phyloP scores from a whole-genome alignment of 2,888 invertebrate genomes.

The Brachypterus glaber region DNA sequence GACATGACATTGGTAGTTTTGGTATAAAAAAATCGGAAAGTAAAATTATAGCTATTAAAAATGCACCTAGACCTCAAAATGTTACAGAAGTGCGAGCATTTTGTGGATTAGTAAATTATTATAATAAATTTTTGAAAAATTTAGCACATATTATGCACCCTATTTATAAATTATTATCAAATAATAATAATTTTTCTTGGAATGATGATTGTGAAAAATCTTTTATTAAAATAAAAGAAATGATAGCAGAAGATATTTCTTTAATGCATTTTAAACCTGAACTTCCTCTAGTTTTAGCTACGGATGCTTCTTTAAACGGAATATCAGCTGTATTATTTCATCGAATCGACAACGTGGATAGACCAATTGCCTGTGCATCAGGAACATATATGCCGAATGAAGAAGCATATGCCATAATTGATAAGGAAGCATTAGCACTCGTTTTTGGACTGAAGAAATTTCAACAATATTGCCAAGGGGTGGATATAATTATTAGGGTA shows the following conservation, averaged over 20 bases:
- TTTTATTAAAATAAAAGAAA: conserved; percentile 10
- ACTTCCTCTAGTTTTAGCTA: conserved; percentile 14
- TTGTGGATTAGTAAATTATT: conserved; percentile 8
- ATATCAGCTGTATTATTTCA: conserved; percentile 10
- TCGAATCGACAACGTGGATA: conserved; percentile 6
- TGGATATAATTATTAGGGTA: conserved; percentile 25
- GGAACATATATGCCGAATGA: conserved; percentile 24
- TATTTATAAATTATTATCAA: conserved; percentile 4
- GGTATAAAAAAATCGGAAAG: conserved; percentile 8
- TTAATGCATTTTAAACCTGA: conserved; percentile 14
- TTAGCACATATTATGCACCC: conserved; percentile 3
- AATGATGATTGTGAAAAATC: conserved; percentile 7
- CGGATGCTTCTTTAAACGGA: conserved; percentile 14
- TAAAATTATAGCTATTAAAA: not conserved
- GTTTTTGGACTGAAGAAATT: conserved; percentile 28
- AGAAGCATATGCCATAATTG: conserved; percentile 14
- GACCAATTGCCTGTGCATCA: conserved; percentile 26
- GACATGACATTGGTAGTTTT: conserved; percentile 12
- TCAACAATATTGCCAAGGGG: conserved; percentile 29
- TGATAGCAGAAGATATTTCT: conserved; percentile 7
- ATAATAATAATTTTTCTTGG: conserved; percentile 10
- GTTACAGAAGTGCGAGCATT: conserved; percentile 3
- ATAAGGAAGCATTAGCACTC: conserved; percentile 29
- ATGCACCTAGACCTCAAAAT: conserved; percentile 4
- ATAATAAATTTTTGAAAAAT: conserved; percentile 7